These are phyloP conservation scores for Drosophila rhopaloa DNA, from an alignment of 1,140 invertebrate genomes.

Conservation along the genomic window DNA sequence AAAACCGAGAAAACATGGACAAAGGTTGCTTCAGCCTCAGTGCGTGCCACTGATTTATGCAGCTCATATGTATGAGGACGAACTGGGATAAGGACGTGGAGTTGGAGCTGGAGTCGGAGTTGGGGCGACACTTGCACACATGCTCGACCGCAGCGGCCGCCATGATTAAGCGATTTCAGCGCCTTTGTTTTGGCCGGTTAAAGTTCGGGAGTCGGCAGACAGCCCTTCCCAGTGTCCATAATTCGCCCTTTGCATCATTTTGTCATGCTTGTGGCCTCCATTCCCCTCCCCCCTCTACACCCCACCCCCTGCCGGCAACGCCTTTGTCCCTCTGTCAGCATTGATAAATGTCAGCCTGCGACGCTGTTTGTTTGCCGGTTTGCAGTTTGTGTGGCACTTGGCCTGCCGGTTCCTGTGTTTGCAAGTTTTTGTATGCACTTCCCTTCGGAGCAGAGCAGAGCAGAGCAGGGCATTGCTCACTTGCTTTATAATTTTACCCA, in stretches of 20 bases:
- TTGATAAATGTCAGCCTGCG: conserved; percentile 76
- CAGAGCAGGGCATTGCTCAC: neutral
- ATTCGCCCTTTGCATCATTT: conserved; percentile 75
- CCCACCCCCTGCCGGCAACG: conserved; percentile 18
- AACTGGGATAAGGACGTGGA: neutral
- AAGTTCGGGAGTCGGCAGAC: conserved; percentile 15
- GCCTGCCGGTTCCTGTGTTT: conserved; percentile 48
- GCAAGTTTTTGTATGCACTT: conserved; percentile 66
- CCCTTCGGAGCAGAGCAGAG: neutral
- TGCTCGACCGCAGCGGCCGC: conserved; percentile 68
- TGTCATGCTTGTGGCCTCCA: conserved; percentile 65
- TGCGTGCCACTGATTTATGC: conserved; percentile 77
- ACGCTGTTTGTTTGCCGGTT: conserved; percentile 60
- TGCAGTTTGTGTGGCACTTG: conserved; percentile 47
- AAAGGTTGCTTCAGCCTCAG: conserved; percentile 36
- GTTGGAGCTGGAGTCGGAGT: neutral
- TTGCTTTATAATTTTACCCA: conserved; percentile 74
- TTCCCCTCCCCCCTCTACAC: too few relatives aligned
- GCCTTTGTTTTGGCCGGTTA: conserved; percentile 71
- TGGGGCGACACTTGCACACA: conserved; percentile 48
- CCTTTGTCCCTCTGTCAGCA: conserved; percentile 77
- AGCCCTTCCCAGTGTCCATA: conserved; percentile 40
- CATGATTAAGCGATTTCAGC: conserved; percentile 83
- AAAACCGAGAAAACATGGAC: conserved; percentile 41
- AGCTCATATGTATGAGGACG: conserved; percentile 30